Evolutionary conservation across 1,140 invertebrate species (phyloP), one percentile per base, ranked within the genome.

Genomic region (Trinorchestia longiramus): DNA sequence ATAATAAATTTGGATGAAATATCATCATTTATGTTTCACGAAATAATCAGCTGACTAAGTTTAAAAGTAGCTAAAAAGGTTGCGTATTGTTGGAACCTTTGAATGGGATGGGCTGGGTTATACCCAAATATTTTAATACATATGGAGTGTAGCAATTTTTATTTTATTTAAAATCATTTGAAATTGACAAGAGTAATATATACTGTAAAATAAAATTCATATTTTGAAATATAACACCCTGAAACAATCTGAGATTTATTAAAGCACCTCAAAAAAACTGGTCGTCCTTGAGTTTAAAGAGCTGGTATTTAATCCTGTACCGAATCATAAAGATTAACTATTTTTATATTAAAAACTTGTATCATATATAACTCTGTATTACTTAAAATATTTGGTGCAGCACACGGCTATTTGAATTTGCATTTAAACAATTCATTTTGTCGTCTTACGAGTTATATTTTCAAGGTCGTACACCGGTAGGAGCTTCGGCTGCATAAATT

Each of bases 101-200:
- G 92, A 94, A 94, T 94, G 92, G 92, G 92, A 45, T 94, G 92
- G 92, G 92, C 92, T 94, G 43, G 92, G 92, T 94, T 94, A 94
- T 94, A 43, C 43, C 92, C 92, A 45, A 77, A 77, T 90, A 19
- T 90, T 42, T 90, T 36, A 90, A 42, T 43, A 90, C 43, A 90
- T 42, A 90, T 90, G 17, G 11, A 41, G 15, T 90, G 4, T n/a
- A 91, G 1, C 43, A 3, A 91, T 0, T 42, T 42, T 42, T 28
- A 42, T 91, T 42, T 91, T 42, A 17, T 42, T 19, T 42, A 0
- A 91, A 43, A 91, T 41, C 36, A 77, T 28, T 77, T 3, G 15
- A 77, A 3, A 77, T 77, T 3, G 28, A 44, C 36, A 28, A 42
- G 3, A 91, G 36, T 77, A 77, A 19, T 23, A 8, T 77, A 23